These are phyloP conservation scores for Drosophila lini DNA, from an alignment of 1,140 invertebrate species.

Conservation along the genomic window DNA sequence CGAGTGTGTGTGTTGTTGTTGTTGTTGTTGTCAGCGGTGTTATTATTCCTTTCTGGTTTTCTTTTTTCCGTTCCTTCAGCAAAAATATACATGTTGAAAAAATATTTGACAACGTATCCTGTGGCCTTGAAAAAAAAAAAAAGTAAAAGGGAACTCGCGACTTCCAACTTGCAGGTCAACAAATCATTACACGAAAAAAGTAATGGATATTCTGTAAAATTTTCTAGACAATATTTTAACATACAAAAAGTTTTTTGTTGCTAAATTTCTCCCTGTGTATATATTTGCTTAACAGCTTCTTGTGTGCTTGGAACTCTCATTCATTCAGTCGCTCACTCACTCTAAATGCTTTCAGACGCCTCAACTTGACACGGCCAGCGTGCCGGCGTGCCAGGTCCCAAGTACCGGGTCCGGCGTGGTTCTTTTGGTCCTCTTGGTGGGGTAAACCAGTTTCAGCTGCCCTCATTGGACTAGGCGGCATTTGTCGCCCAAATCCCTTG, in stretches of 20 bases:
- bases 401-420: not conserved
- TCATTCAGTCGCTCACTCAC: conserved; percentile 57
- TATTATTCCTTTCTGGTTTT: conserved; percentile 45
- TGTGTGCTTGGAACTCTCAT: conserved; percentile 58
- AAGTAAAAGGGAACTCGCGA: not conserved
- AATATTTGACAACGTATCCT: not conserved
- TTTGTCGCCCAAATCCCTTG: conserved; percentile 61
- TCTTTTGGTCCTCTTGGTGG: conserved; percentile 4
- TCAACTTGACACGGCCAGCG: conserved; percentile 39
- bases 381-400: conserved; percentile 9
- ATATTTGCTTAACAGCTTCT: conserved; percentile 74
- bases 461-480: conserved; percentile 47
- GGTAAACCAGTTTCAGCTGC: conserved; percentile 10
- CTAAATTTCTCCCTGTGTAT: conserved; percentile 25
- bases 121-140: not conserved
- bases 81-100: not conserved
- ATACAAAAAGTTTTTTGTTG: not conserved
- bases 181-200: no score
- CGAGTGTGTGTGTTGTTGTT: conserved; percentile 9
- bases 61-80: not conserved
- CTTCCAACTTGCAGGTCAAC: no score
- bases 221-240: not conserved
- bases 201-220: no score
- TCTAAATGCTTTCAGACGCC: conserved; percentile 71
- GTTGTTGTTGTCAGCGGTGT: conserved; percentile 55